phyloP scores from a whole-genome alignment of 2,888 invertebrate species.

The Limnephilus auricula region DNA sequence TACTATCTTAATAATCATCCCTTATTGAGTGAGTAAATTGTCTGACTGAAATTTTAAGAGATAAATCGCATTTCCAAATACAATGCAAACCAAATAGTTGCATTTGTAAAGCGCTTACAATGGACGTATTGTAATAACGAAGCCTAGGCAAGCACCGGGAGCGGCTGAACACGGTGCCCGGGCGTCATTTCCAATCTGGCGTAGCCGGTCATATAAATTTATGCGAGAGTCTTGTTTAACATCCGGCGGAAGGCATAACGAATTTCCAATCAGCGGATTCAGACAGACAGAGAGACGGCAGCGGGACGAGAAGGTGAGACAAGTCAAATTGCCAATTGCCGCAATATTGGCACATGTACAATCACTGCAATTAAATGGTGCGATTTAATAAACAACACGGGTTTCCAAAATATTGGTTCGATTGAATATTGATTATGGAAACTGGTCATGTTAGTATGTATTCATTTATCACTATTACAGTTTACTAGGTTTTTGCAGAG shows the following conservation, averaged over 20 bases:
- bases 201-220: slow-evolving; percentile 27
- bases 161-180: background rate
- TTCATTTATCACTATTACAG: background rate
- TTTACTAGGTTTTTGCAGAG: background rate
- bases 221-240: slow-evolving; percentile 23
- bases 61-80: background rate
- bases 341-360: slow-evolving; percentile 30
- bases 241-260: slow-evolving; percentile 34
- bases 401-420: background rate
- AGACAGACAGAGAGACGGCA: slow-evolving; percentile 20
- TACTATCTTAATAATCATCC: background rate
- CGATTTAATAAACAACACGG: background rate
- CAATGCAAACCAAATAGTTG: background rate
- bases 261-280: slow-evolving; percentile 31
- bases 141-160: background rate
- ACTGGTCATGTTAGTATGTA: background rate
- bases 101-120: background rate
- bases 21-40: background rate
- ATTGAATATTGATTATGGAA: background rate
- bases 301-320: slow-evolving; percentile 14
- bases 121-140: background rate
- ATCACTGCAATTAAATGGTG: slow-evolving; percentile 25
- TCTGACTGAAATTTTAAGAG: background rate
- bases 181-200: slow-evolving; percentile 32
- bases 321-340: slow-evolving; percentile 27